Percentiles rank a stretch among this genome's conserved stretches.
Evolutionary conservation across 2,797 vertebrate species (phyloP).

Genomic region (Heliangelus exortis): DNA sequence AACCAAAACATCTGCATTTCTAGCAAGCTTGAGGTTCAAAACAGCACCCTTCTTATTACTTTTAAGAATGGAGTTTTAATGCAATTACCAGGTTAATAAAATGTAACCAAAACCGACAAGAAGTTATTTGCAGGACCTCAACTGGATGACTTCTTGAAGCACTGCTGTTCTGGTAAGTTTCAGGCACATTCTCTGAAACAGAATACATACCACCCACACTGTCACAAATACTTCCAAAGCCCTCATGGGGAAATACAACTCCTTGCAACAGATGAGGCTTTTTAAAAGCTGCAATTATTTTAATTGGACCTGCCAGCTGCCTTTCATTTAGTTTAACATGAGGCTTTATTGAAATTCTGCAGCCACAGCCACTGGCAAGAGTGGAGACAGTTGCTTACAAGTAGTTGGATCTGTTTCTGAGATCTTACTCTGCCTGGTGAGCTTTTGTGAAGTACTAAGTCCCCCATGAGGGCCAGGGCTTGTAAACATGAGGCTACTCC

Average conservation of each 20-base stretch:
- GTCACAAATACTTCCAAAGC: not conserved
- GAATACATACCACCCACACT: not conserved
- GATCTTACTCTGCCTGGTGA: not conserved
- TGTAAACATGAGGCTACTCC: no score
- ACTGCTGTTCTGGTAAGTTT: not conserved
- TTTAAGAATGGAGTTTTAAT: not conserved
- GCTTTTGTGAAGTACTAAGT: not conserved
- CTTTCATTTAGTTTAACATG: slow-evolving; percentile 16
- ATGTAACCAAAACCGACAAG: not conserved
- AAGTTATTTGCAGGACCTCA: not conserved
- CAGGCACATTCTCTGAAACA: not conserved
- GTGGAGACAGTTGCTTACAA: not conserved
- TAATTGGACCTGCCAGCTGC: slow-evolving; percentile 12
- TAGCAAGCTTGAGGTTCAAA: not conserved
- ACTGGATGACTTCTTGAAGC: not conserved
- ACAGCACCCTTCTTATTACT: not conserved
- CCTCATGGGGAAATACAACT: not conserved
- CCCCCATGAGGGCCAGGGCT: no score
- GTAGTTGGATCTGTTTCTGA: not conserved
- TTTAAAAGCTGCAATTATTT: slow-evolving; percentile 18
- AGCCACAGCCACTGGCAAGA: not conserved
- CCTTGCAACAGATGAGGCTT: not conserved
- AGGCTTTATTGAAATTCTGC: not conserved
- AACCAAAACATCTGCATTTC: not conserved
- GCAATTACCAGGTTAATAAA: not conserved